A percentile compares a stretch with the other conserved stretches of the same genome.
These are phyloP conservation scores for Agrilus mali DNA, from an alignment of 2,888 invertebrate species.

Conservation along the genomic window DNA sequence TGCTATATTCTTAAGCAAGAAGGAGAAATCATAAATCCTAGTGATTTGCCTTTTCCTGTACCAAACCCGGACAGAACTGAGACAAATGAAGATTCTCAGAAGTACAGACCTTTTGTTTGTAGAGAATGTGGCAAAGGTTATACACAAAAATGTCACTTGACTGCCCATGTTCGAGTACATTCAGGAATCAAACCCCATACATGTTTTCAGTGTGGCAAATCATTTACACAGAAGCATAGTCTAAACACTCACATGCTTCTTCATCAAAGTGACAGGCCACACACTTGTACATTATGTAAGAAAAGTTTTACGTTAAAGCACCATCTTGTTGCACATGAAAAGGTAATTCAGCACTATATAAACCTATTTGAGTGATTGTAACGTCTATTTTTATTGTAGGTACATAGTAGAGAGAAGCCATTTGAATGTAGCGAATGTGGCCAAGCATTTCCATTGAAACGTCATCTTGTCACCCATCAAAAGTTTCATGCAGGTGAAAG, in stretches of 20 bases:
- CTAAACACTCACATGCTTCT: conserved; percentile 69
- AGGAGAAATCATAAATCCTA: too few relatives aligned
- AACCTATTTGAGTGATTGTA: too few relatives aligned
- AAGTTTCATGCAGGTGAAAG: conserved; percentile 79
- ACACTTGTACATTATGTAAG: conserved; percentile 74
- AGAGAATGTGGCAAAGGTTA: conserved; percentile 76
- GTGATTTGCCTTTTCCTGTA: too few relatives aligned
- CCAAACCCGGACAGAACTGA: too few relatives aligned
- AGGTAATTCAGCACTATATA: conserved; percentile 33
- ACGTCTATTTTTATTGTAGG: conserved; percentile 26
- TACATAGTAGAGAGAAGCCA: conserved; percentile 68
- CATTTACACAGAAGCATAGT: conserved; percentile 72
- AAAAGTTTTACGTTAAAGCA: conserved; percentile 78
- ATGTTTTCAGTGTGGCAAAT: conserved; percentile 68
- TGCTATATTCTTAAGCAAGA: too few relatives aligned
- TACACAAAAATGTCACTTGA: conserved; percentile 70
- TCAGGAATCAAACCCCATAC: conserved; percentile 70
- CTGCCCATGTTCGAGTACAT: conserved; percentile 71
- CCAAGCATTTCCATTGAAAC: conserved; percentile 66
- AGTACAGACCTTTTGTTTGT: conserved; percentile 70
- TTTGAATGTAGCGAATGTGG: conserved; percentile 76
- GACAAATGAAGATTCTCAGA: conserved; percentile 20
- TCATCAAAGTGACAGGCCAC: conserved; percentile 71
- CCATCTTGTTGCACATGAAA: conserved; percentile 67
- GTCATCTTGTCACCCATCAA: conserved; percentile 72